Evolutionary conservation across 2,888 invertebrate species (phyloP).

Genomic region (Suillia variegata): DNA sequence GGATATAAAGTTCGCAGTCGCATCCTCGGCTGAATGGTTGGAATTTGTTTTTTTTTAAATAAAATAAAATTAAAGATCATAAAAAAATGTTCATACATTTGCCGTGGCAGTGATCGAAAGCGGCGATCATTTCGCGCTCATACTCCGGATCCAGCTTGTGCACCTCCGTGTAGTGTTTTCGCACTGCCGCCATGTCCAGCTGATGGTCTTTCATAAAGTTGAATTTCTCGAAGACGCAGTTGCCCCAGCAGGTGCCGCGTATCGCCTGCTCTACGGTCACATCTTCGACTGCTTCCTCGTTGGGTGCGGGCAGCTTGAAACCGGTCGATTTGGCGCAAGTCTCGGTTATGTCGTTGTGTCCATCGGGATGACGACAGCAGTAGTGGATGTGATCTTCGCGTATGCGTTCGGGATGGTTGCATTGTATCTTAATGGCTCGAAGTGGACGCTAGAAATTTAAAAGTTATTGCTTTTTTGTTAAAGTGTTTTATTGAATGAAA

Average conservation of each 20-base stretch:
- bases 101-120: conserved; percentile 39
- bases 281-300: conserved; percentile 41
- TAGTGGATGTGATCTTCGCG: conserved; percentile 45
- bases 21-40: conserved; percentile 37
- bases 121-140: conserved; percentile 40
- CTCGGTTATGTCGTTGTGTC: conserved; percentile 40
- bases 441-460: not conserved
- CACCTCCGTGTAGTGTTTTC: conserved; percentile 29
- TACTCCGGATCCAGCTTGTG: conserved; percentile 43
- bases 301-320: conserved; percentile 36
- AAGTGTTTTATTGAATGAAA: not conserved
- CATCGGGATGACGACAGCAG: conserved; percentile 49
- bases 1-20: conserved; percentile 29
- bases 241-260: conserved; percentile 38
- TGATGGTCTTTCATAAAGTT: conserved; percentile 32
- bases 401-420: conserved; percentile 36
- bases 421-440: conserved; percentile 24
- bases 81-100: conserved; percentile 29
- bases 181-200: conserved; percentile 39
- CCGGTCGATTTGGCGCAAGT: conserved; percentile 36
- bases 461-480: not conserved
- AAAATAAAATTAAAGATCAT: not conserved
- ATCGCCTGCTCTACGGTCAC: conserved; percentile 39
- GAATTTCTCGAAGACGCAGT: conserved; percentile 42
- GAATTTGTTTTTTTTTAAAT: too few relatives aligned